Evolutionary conservation across 2,113 vertebrate species (phyloP).

Genomic region (Chaetodon trifascialis): DNA sequence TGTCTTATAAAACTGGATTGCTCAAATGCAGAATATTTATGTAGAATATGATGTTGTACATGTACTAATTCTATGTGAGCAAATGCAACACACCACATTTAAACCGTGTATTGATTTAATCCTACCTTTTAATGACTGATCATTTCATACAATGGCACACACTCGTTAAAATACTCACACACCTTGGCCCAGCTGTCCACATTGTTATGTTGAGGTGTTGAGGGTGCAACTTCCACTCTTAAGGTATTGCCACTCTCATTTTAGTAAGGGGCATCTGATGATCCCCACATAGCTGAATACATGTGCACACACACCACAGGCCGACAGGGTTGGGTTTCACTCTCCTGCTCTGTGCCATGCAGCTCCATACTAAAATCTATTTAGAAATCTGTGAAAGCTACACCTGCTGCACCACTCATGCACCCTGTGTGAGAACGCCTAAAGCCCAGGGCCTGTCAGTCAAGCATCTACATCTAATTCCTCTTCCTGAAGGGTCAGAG

Average conservation of each 20-base stretch:
- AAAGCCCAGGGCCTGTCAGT: constrained; percentile 54
- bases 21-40: constrained; percentile 1
- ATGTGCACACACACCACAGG: constrained; percentile 27
- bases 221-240: constrained; percentile 45
- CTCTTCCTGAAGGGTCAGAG: constrained; percentile 14
- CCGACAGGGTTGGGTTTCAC: constrained; percentile 59
- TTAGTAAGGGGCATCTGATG: constrained; percentile 52
- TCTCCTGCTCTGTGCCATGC: constrained; percentile 43
- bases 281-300: constrained; percentile 36
- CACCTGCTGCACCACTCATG: constrained; percentile 36
- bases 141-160: constrained; percentile 10
- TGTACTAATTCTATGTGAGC: not conserved
- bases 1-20: not conserved
- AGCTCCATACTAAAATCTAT: constrained; percentile 58
- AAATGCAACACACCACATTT: not conserved
- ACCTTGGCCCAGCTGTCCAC: constrained; percentile 31
- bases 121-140: constrained; percentile 38
- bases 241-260: constrained; percentile 33
- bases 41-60: not conserved
- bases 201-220: constrained; percentile 33
- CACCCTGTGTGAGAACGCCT: constrained; percentile 43
- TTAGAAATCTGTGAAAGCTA: constrained; percentile 66
- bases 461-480: constrained; percentile 45
- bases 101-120: constrained; percentile 20
- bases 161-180: constrained; percentile 7